Evolutionary conservation across 2,888 invertebrate species (phyloP), one percentile per base, ranked within the genome.

Genomic region (Eilema sororculum): DNA sequence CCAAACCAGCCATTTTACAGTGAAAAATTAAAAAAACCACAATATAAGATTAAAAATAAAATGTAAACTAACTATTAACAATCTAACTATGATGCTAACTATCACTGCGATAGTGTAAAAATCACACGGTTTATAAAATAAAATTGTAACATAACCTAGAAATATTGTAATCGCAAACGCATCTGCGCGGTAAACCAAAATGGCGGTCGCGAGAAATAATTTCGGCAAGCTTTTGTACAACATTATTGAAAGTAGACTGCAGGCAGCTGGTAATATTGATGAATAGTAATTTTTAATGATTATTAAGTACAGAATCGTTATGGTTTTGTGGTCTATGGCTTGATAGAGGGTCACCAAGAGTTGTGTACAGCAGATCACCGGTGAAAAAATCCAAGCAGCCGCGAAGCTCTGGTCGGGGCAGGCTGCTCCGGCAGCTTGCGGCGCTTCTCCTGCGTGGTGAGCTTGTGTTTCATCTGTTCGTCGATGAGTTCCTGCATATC

Each of bases 401-500:
- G 83, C 6, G 94, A 88, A 16, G 93, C 81, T 68, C 94, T 86
- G 52, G 93, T 92, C 46, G 93, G 91, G 0, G 86, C 74, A 24
- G 96, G 95, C 73, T 80, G 86, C 41, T 90, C 95, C 0, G 92
- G 93, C 67, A 95, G 89, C 86, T 95, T 91, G 84, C 94, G 84
- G 68, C 95, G 94, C 83, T 96, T 92, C 93, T 97, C 96, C 83
- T 96, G 95, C 68, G 97, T 96, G 73, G 97, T 96, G 81, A 99
- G 95, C 94, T 98, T 98, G 86, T 96, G 97, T 77, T 97, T 97
- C 96, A 99, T 97, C 90, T 99, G 99, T 86, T 98, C 98, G 83
- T 98, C 98, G 73, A 99, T 96, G 60, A 99, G 95, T 86, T 98
- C 98, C 86, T 99, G 98, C 98, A 99, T 98, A 91, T 99, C 99